Percentiles rank a stretch among this genome's conserved stretches.
These are phyloP conservation scores for Phortica magna DNA, from an alignment of 2,888 invertebrate genomes.

Conservation along the genomic window DNA sequence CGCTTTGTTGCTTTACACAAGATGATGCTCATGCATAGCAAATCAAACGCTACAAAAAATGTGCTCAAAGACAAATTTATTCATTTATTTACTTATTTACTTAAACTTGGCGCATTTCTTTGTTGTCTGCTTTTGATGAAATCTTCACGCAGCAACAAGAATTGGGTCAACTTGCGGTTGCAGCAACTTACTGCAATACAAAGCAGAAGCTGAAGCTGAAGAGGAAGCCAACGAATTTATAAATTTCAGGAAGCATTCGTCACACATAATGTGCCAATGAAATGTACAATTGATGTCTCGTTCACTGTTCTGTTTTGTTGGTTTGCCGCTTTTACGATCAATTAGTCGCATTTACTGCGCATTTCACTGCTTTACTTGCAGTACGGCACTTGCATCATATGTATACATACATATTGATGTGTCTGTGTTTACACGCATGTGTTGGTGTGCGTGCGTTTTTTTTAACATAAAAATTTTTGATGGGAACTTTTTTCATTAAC, in stretches of 20 bases:
- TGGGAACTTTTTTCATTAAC: slow-evolving; percentile 59
- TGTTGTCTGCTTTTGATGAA: too few species aligned
- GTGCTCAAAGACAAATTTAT: too few species aligned
- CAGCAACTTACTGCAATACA: not conserved
- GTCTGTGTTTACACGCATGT: slow-evolving; percentile 41
- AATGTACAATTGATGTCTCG: slow-evolving; percentile 4
- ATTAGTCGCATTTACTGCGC: slow-evolving; percentile 67
- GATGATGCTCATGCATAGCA: too few species aligned
- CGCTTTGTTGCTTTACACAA: too few species aligned
- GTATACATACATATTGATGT: too few species aligned
- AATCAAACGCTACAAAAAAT: too few species aligned
- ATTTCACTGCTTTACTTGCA: not conserved
- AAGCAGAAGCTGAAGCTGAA: not conserved
- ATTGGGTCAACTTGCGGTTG: slow-evolving; percentile 5
- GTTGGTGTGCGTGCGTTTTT: slow-evolving; percentile 61
- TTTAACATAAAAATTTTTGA: slow-evolving; percentile 20
- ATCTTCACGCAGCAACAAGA: not conserved
- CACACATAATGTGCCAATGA: slow-evolving; percentile 23
- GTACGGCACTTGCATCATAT: not conserved
- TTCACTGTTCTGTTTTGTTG: slow-evolving; percentile 10
- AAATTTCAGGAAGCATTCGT: not conserved
- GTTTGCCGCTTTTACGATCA: slow-evolving; percentile 61
- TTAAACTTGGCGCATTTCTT: too few species aligned
- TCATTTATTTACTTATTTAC: too few species aligned
- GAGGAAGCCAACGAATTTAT: not conserved